Base-by-base conservation (phyloP, 2,888 invertebrate species). In the Hedychridium roseum region DNA sequence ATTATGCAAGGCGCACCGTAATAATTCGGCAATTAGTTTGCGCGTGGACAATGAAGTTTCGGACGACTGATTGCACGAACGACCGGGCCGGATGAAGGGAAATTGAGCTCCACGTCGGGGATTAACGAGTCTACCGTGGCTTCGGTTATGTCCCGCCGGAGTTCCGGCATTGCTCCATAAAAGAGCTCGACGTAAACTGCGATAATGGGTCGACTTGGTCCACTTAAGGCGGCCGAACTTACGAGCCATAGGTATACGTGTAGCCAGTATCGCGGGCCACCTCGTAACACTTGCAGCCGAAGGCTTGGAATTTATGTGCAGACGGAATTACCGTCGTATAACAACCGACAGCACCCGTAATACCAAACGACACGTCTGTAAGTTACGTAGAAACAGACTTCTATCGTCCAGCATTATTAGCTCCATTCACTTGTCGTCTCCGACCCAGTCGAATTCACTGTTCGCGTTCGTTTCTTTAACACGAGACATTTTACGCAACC, bases 131-230 rank as follows among this genome's bases (percentile, higher is more conserved):
- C 60, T 57, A 56, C 56, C 50, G 59, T 54, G 69, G 64, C 63
- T 64, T 57, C 39, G 49, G 55, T 66, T 59, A 67, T 62, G 50
- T 44, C 53, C 51, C 51, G 47, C 27, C 34, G 49, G 59, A 69
- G 61, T 69, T 68, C 60, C 67, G 60, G 55, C 64, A 61, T 66
- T 64, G 57, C 53, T 50, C 58, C 65, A 49, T 68, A 66, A 70
- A 68, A 68, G 69, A 62, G 44, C 52, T 41, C 32, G 51, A 55
- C 57, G 56, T 65, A 59, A 64, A 67, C 63, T 53, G 60, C 57
- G 62, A 67, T 70, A 70, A 70, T 67, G 60, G 68, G 60, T 37
- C 50, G 65, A 70, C 64, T 69, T 70, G 60, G 69, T 63, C 57
- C 63, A 66, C 66, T 69, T 60, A 60, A 64, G 61, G 39, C 38